phyloP scores from a whole-genome alignment of 2,888 invertebrate species.

The Germaria angustata region DNA sequence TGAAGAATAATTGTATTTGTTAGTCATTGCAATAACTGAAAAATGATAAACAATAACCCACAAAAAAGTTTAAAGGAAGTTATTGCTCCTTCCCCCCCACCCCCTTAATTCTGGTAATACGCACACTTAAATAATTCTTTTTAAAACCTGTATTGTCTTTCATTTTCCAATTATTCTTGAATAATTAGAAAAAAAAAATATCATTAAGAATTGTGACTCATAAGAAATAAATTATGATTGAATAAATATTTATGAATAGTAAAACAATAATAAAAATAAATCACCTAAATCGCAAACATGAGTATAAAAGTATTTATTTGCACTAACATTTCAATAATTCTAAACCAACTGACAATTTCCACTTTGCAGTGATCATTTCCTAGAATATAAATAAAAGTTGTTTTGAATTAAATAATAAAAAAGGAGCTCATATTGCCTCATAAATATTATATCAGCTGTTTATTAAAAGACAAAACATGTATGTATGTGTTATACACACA shows the following conservation, averaged over 20 bases:
- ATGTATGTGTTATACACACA: no score
- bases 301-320: no score
- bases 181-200: slow-evolving; percentile 4
- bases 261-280: not conserved
- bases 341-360: not conserved
- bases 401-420: not conserved
- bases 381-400: slow-evolving; percentile 18
- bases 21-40: no score
- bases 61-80: no score
- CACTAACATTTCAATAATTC: slow-evolving; percentile 2
- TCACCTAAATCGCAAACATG: no score
- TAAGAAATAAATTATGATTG: not conserved
- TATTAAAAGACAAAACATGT: not conserved
- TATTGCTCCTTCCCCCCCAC: no score
- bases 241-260: not conserved
- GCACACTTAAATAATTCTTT: not conserved
- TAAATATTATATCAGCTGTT: slow-evolving; percentile 15
- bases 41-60: no score
- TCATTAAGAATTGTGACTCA: slow-evolving; percentile 1
- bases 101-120: not conserved
- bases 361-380: not conserved
- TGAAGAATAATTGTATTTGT: no score
- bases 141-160: not conserved
- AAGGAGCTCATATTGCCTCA: no score
- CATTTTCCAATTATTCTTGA: not conserved